Evolutionary conservation across 92 coral and sea anemone genomes (phyloP).

Genomic region (Chrysogorgia sp.): DNA sequence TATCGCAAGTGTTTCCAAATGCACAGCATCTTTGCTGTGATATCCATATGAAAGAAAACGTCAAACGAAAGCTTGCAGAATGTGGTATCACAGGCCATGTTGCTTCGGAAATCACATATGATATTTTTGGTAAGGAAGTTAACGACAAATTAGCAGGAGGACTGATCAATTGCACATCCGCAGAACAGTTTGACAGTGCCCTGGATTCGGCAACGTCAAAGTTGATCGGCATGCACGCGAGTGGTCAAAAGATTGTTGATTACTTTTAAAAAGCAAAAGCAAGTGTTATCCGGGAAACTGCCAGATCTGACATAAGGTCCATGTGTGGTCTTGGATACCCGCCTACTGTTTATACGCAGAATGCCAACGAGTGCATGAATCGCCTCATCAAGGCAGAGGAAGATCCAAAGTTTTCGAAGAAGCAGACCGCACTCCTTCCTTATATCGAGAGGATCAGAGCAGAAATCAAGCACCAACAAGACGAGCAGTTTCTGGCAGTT

Average conservation of each 20-base stretch:
- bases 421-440: slow-evolving; percentile 43
- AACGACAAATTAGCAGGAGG: slow-evolving; percentile 34
- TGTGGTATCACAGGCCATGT: slow-evolving; percentile 35
- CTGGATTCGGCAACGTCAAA: slow-evolving; percentile 15
- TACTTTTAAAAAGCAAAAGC: slow-evolving; percentile 52
- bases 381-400: slow-evolving; percentile 48
- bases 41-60: slow-evolving; percentile 57
- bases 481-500: slow-evolving; percentile 64
- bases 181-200: slow-evolving; percentile 42
- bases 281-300: slow-evolving; percentile 45
- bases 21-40: slow-evolving; percentile 57
- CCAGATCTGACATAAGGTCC: slow-evolving; percentile 62
- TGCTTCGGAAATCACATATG: slow-evolving; percentile 40
- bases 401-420: slow-evolving; percentile 38
- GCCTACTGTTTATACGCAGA: slow-evolving; percentile 56
- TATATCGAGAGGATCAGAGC: slow-evolving; percentile 48
- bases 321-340: slow-evolving; percentile 71
- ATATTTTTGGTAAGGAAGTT: slow-evolving; percentile 46
- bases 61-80: slow-evolving; percentile 43
- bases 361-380: slow-evolving; percentile 52
- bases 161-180: slow-evolving; percentile 33
- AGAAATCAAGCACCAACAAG: slow-evolving; percentile 55
- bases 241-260: slow-evolving; percentile 46
- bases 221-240: slow-evolving; percentile 47
- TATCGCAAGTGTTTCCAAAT: slow-evolving; percentile 3